phyloP scores from a whole-genome alignment of 2,888 invertebrate species.

The Sericinus montela region DNA sequence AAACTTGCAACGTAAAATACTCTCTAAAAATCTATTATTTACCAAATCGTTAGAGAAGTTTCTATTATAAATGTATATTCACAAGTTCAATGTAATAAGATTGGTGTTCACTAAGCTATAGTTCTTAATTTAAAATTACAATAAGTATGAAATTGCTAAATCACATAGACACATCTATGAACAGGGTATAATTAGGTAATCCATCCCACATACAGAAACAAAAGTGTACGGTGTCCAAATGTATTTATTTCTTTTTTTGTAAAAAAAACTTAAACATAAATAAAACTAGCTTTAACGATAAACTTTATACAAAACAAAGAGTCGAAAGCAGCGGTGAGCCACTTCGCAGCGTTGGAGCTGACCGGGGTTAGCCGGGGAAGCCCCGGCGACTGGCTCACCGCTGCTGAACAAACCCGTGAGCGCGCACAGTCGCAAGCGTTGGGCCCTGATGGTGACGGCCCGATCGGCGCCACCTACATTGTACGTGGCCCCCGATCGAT shows the following conservation, averaged over 20 bases:
- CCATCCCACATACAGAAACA: no score
- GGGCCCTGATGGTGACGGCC: slow-evolving; percentile 51
- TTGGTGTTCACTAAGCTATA: no score
- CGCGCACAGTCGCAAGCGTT: slow-evolving; percentile 76
- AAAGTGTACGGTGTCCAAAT: slow-evolving; percentile 70
- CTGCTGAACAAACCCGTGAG: slow-evolving; percentile 59
- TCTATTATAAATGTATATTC: no score
- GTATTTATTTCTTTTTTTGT: slow-evolving; percentile 77
- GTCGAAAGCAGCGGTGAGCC: slow-evolving; percentile 62
- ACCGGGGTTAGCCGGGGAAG: background rate
- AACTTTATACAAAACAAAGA: slow-evolving; percentile 74
- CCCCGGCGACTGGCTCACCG: slow-evolving; percentile 60
- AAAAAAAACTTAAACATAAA: slow-evolving; percentile 64
- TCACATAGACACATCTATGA: no score
- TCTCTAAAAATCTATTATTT: no score
- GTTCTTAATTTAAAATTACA: no score
- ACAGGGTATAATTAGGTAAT: no score
- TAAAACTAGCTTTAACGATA: slow-evolving; percentile 68
- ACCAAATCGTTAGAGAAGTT: no score
- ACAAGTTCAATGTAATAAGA: no score
- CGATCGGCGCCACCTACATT: slow-evolving; percentile 69
- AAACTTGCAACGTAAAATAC: no score
- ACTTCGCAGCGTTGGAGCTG: slow-evolving; percentile 45
- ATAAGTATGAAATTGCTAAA: no score
- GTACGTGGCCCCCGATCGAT: slow-evolving; percentile 63